Conservation (phyloP, 2,113 vertebrate genomes). For the Leptodactylus fuscus region DNA sequence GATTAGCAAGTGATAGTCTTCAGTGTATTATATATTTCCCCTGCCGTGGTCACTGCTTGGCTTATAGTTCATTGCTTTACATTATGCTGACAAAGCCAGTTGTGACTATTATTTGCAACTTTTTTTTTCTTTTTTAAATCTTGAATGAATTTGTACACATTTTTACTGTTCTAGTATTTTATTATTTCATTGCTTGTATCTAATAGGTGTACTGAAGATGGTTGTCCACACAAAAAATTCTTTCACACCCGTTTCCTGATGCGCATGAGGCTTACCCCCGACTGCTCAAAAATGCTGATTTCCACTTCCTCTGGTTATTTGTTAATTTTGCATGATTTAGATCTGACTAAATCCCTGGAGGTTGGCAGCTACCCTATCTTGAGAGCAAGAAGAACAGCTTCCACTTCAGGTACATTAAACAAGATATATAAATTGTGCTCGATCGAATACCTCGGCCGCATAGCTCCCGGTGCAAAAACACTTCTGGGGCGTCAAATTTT, state of each 20-base stretch:
- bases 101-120: too few relatives aligned
- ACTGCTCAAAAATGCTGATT: slow-evolving; percentile 99
- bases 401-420: slow-evolving; percentile 82
- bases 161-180: not conserved
- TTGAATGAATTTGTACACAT: not conserved
- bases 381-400: slow-evolving; percentile 88
- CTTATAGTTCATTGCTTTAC: too few relatives aligned
- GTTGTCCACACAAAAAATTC: slow-evolving; percentile 98
- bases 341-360: slow-evolving; percentile 96
- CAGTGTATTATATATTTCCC: too few relatives aligned
- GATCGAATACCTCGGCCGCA: too few relatives aligned
- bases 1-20: too few relatives aligned
- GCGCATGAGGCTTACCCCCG: slow-evolving; percentile 96
- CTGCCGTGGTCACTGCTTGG: too few relatives aligned
- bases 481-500: too few relatives aligned
- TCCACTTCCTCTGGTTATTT: slow-evolving; percentile 98
- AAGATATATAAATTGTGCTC: too few relatives aligned
- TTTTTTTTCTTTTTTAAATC: too few relatives aligned
- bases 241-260: slow-evolving; percentile 98
- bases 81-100: too few relatives aligned
- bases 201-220: slow-evolving; percentile 93
- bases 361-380: slow-evolving; percentile 96
- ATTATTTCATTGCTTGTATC: not conserved
- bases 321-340: slow-evolving; percentile 95
- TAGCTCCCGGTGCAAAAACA: too few relatives aligned